Conservation (phyloP, 2,888 invertebrate genomes). For the Troglohyphantes excavatus region DNA sequence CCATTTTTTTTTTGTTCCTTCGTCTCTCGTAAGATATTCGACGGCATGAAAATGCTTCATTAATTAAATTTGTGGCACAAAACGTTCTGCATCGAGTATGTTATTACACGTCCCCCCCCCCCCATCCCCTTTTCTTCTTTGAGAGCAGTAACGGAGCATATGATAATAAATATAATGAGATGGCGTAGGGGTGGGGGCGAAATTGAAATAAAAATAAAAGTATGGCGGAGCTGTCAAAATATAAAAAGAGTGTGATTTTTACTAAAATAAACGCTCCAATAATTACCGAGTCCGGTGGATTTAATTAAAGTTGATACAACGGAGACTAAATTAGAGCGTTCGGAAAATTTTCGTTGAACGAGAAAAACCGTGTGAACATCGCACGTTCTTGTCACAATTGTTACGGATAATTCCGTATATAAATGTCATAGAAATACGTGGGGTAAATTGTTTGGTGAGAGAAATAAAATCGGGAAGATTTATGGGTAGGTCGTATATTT, state of each 20-base stretch:
- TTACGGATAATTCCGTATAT: neutral
- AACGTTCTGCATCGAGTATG: constrained; percentile 37
- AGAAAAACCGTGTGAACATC: constrained; percentile 4
- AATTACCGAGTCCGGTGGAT: constrained; percentile 36
- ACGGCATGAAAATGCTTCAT: constrained; percentile 38
- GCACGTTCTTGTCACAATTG: neutral
- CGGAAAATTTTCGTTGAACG: neutral
- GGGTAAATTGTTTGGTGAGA: neutral
- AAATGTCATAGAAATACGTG: neutral
- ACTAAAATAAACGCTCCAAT: constrained; percentile 34
- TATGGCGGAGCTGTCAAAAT: constrained; percentile 34
- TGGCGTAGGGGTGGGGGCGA: neutral
- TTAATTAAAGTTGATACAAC: constrained; percentile 37
- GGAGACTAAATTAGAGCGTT: neutral
- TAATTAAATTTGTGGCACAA: constrained; percentile 60
- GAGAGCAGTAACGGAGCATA: constrained; percentile 6
- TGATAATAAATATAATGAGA: constrained; percentile 56
- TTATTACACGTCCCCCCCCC: constrained; percentile 51
- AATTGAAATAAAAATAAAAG: constrained; percentile 17
- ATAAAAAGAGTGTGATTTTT: constrained; percentile 19
- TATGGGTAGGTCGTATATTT: neutral
- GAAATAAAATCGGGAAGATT: neutral
- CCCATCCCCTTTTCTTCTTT: constrained; percentile 5
- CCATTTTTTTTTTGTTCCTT: neutral
- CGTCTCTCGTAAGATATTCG: neutral